These are phyloP conservation scores for Scolopax mira DNA, from an alignment of 2,113 vertebrate species.

Conservation along the genomic window DNA sequence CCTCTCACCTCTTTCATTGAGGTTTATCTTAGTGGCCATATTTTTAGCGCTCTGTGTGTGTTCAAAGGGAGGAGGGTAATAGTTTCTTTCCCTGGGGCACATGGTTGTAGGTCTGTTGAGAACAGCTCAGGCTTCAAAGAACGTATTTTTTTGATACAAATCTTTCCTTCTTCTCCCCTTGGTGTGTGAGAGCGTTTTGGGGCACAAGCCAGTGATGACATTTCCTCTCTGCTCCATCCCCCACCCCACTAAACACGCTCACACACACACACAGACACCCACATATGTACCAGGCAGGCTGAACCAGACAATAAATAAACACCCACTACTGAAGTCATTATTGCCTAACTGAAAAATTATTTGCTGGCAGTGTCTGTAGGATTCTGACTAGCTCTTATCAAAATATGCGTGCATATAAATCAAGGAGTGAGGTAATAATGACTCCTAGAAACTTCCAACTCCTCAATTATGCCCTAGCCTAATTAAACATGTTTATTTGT, in stretches of 20 bases:
- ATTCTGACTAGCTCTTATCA: constrained; percentile 67
- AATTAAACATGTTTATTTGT: constrained; percentile 36
- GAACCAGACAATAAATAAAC: constrained; percentile 72
- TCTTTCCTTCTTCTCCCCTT: not conserved
- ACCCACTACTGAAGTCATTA: constrained; percentile 70
- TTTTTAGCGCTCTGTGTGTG: not conserved
- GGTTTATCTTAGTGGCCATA: not conserved
- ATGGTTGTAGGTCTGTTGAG: not conserved
- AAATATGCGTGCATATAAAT: constrained; percentile 60
- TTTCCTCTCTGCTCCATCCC: constrained; percentile 29
- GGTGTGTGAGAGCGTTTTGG: not conserved
- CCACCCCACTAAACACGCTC: not conserved
- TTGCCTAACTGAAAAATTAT: constrained; percentile 72
- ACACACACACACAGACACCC: constrained; percentile 61
- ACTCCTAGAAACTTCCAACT: constrained; percentile 55
- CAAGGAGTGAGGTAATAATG: constrained; percentile 60
- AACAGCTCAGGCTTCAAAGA: constrained; percentile 13
- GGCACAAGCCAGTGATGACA: constrained; percentile 10
- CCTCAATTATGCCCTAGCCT: constrained; percentile 32
- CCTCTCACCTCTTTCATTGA: not conserved
- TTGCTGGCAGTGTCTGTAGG: constrained; percentile 66
- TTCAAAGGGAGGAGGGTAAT: not conserved
- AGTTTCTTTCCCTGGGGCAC: not conserved
- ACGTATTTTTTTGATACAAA: not conserved
- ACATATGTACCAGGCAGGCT: constrained; percentile 59